Conservation (phyloP, 2,888 invertebrate genomes). For the Sphinx pinastri region DNA sequence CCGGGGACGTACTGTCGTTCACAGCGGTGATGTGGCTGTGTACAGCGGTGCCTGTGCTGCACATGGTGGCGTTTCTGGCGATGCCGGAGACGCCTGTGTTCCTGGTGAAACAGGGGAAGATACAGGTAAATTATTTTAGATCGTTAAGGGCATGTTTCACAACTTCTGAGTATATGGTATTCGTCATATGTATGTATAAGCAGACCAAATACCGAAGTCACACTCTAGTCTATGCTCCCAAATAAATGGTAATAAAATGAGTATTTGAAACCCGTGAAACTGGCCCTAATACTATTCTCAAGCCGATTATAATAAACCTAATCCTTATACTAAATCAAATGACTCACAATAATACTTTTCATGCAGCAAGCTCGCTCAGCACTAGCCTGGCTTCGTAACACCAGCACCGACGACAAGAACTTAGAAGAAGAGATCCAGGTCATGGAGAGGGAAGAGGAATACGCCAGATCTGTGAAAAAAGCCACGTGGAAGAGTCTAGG, state of each 20-base stretch:
- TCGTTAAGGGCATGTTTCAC: too few relatives aligned
- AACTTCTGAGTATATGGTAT: too few relatives aligned
- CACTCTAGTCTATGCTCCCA: too few relatives aligned
- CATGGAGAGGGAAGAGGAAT: conserved; percentile 69
- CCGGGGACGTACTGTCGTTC: conserved; percentile 71
- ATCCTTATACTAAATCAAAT: too few relatives aligned
- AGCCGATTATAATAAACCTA: too few relatives aligned
- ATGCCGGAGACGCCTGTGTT: conserved; percentile 81
- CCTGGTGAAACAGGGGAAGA: conserved; percentile 73
- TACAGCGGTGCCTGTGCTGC: conserved; percentile 67
- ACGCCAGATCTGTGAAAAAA: conserved; percentile 63
- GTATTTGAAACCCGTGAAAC: too few relatives aligned
- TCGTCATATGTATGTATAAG: too few relatives aligned
- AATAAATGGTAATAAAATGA: too few relatives aligned
- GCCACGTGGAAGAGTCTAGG: conserved; percentile 72
- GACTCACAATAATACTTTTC: too few relatives aligned
- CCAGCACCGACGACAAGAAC: conserved; percentile 66
- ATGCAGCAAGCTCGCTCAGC: conserved; percentile 69
- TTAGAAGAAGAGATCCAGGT: conserved; percentile 68
- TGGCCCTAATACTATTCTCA: too few relatives aligned
- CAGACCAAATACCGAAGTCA: too few relatives aligned
- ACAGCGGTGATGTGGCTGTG: conserved; percentile 72
- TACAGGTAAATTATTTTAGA: conserved; percentile 55
- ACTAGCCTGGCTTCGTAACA: conserved; percentile 73
- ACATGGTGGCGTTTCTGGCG: conserved; percentile 64